Evolutionary conservation across 2,797 vertebrate genomes (phyloP).

Genomic region (Thamnophis elegans): DNA sequence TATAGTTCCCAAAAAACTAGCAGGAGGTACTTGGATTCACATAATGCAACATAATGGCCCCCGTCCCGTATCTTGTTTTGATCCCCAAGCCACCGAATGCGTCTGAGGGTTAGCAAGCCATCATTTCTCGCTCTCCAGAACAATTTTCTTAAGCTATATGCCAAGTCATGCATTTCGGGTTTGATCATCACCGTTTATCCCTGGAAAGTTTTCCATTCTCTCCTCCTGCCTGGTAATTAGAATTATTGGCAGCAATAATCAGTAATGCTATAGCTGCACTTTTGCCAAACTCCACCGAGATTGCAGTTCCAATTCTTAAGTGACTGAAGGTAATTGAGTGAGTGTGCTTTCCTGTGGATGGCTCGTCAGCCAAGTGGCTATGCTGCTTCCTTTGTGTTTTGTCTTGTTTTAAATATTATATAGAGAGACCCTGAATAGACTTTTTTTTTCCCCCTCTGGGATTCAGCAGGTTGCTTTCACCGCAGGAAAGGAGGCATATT

Average conservation of each 20-base stretch:
- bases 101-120: neutral
- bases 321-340: constrained; percentile 11
- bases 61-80: neutral
- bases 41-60: neutral
- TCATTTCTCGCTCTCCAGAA: neutral
- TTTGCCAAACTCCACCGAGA: neutral
- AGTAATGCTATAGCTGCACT: constrained; percentile 17
- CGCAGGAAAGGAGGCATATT: neutral
- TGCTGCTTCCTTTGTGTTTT: neutral
- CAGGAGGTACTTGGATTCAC: neutral
- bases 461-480: constrained; percentile 10
- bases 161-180: constrained; percentile 12
- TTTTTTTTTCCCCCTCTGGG: neutral
- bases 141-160: constrained; percentile 2
- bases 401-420: neutral
- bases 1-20: neutral
- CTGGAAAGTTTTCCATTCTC: neutral
- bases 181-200: constrained; percentile 11
- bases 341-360: neutral
- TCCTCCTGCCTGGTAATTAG: neutral
- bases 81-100: neutral
- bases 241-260: constrained; percentile 10
- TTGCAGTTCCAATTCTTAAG: constrained; percentile 26
- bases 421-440: constrained; percentile 14
- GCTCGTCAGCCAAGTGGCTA: neutral